Conservation (phyloP, 2,113 vertebrate genomes). For the Dicerorhinus sumatrensis region DNA sequence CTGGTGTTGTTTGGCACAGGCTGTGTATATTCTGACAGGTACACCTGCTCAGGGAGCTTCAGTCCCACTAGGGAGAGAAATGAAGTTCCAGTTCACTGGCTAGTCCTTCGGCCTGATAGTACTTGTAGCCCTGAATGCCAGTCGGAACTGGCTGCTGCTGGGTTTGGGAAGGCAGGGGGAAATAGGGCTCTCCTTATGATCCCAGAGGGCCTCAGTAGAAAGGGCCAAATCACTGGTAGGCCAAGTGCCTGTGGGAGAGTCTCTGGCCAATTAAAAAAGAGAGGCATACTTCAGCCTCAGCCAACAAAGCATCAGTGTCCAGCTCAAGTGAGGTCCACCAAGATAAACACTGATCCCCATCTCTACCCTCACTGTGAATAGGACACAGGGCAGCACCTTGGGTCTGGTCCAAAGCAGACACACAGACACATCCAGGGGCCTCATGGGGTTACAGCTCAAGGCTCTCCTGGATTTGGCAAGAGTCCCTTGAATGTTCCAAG, state of each 20-base stretch:
- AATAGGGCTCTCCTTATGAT: neutral
- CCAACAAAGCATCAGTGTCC: conserved; percentile 25
- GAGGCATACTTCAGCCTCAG: neutral
- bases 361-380: neutral
- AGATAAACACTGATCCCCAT: conserved; percentile 1
- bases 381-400: neutral
- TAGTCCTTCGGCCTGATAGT: neutral
- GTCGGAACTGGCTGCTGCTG: neutral
- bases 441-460: neutral
- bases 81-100: neutral
- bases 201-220: neutral
- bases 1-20: neutral
- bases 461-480: conserved; percentile 7
- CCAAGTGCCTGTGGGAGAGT: neutral
- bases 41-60: neutral
- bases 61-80: neutral
- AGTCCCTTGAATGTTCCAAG: conserved; percentile 31
- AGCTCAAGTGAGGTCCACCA: conserved; percentile 37
- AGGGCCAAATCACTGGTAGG: neutral
- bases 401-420: conserved; percentile 48
- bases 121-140: neutral
- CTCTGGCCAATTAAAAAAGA: neutral
- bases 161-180: neutral
- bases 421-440: neutral
- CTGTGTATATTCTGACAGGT: neutral